Conservation (phyloP, 2,113 vertebrate species). For the Athene cunicularia region DNA sequence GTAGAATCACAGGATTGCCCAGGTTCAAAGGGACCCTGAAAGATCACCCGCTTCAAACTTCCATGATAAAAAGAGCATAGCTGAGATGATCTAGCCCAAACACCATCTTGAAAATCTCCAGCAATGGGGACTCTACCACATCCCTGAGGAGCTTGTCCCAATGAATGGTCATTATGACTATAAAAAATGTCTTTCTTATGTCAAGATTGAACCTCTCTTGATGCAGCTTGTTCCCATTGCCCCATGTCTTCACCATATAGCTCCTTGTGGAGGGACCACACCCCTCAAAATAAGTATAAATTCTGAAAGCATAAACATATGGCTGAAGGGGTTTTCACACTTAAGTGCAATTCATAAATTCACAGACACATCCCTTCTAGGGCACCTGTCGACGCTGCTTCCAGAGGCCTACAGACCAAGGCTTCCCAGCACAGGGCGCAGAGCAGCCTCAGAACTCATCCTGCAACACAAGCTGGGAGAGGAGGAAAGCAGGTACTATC, state of each 20-base stretch:
- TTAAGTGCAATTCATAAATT: fast-evolving
- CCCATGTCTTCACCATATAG: neutral
- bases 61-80: neutral
- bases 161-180: fast-evolving
- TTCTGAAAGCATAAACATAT: fast-evolving
- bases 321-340: neutral
- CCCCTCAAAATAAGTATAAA: neutral
- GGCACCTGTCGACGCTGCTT: neutral
- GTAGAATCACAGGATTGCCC: neutral
- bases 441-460: neutral
- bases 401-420: neutral
- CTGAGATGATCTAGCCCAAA: neutral
- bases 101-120: neutral
- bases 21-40: neutral
- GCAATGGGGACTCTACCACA: neutral
- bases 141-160: neutral
- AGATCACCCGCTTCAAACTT: neutral
- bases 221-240: neutral
- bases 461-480: neutral
- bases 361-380: neutral
- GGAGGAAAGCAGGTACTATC: neutral
- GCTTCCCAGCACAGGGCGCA: neutral
- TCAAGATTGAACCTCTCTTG: neutral
- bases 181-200: neutral
- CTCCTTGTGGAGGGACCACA: neutral